Evolutionary conservation across 1,140 invertebrate genomes (phyloP), one percentile per base, ranked within the genome.

Genomic region (Druon quercuslanigerum): DNA sequence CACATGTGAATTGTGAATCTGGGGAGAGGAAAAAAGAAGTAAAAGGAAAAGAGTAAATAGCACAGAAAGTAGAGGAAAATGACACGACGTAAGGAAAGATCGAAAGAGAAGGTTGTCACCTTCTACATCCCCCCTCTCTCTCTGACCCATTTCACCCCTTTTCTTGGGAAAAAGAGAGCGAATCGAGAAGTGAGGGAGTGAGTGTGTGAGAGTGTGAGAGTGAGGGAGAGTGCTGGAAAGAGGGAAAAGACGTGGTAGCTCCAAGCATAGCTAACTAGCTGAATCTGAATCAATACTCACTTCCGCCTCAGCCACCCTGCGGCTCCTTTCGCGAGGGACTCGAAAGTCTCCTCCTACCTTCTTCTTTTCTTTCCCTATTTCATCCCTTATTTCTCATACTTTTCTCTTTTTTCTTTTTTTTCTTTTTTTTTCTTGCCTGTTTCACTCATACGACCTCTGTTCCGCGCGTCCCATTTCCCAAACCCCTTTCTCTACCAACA

Each of bases 251-350:
- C 57, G 57, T 66, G 57, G 79, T 57, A 82, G 83, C 81, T 87
- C 80, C 75, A 80, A 87, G 86, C 88, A 89, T 89, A 88, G 86
- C 85, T 88, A 89, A 89, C 88, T 88, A 89, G 86, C 86, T 89
- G 88, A 89, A 88, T 89, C 87, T 88, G 86, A 89, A 88, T 89
- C 87, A 89, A 89, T 89, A 89, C 86, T 87, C 79, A 88, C 86
- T 87, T 87, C 82, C 84, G 78, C 80, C 83, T 77, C 83, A 78
- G 82, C 78, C 80, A 79, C 79, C 78, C 77, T 14, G 54, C 40
- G 19, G 73, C 51, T 77, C 25, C 60, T 51, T 54, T 74, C 72
- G 52, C 77, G 19, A n/a, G 20, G 72, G 25, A 54, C 72, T 60
- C 66, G n/a, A 50, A 14, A 60, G 46, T 72, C 75, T 74, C 71